Evolutionary conservation across 2,113 vertebrate species (phyloP).

Genomic region (Leptobrachium ailaonicum): DNA sequence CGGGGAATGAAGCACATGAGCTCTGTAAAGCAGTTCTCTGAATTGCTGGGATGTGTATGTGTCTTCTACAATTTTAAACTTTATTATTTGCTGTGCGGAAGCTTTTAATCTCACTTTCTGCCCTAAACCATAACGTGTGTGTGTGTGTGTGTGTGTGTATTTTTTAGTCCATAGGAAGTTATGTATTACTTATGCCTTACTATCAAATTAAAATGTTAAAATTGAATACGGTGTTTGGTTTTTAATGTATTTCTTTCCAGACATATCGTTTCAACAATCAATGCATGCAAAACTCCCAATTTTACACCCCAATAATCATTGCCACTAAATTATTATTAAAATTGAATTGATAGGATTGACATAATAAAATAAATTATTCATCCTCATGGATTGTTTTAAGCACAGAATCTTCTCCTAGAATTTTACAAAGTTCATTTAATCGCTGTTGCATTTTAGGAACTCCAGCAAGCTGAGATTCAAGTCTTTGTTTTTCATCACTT

Average conservation of each 20-base stretch:
- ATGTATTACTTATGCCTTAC: too few species aligned
- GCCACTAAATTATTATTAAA: constrained; percentile 11
- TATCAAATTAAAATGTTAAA: background rate
- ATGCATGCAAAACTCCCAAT: constrained; percentile 26
- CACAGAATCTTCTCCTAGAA: constrained; percentile 94
- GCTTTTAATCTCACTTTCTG: too few species aligned
- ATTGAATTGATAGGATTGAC: constrained; percentile 1
- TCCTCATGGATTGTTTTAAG: constrained; percentile 78
- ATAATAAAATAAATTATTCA: constrained; percentile 53
- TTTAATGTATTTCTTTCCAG: background rate
- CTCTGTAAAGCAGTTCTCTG: too few species aligned
- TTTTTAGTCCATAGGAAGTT: too few species aligned
- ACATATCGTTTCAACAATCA: constrained; percentile 1
- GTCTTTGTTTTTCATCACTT: constrained; percentile 95
- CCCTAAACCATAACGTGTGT: too few species aligned
- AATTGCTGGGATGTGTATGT: too few species aligned
- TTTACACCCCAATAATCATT: background rate
- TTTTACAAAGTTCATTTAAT: constrained; percentile 94
- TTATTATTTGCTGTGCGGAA: too few species aligned
- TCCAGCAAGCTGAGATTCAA: constrained; percentile 92
- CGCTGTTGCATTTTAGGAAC: constrained; percentile 96
- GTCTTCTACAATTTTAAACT: too few species aligned
- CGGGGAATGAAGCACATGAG: too few species aligned
- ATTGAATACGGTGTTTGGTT: constrained; percentile 1
- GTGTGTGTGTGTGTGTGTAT: too few species aligned